A percentile compares a stretch with the other conserved stretches of the same genome.
phyloP scores from a whole-genome alignment of 1,140 invertebrate species.

The Caenorhabditis latens region DNA sequence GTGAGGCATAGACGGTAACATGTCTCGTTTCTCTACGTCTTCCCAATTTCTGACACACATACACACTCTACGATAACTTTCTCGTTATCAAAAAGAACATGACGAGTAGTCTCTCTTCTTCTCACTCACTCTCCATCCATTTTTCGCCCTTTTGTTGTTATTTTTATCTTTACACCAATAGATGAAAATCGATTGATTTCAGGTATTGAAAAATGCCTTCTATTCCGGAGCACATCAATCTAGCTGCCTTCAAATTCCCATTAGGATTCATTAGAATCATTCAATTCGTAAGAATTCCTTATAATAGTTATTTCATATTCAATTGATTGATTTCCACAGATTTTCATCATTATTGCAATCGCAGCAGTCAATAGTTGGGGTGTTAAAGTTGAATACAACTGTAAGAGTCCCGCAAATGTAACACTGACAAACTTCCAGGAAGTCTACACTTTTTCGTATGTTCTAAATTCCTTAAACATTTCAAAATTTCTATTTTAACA shows the following conservation, averaged over 20 bases:
- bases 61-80: background rate
- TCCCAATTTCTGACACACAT: background rate
- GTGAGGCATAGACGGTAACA: constrained; percentile 3
- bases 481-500: background rate
- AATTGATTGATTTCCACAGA: background rate
- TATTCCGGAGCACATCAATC: background rate
- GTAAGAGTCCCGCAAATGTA: background rate
- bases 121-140: background rate
- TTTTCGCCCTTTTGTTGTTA: constrained; percentile 10
- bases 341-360: constrained; percentile 62
- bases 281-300: constrained; percentile 51
- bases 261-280: constrained; percentile 60
- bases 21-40: constrained; percentile 17
- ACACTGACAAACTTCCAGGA: background rate
- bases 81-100: constrained; percentile 50
- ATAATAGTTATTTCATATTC: background rate
- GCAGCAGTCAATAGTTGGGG: constrained; percentile 60
- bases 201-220: constrained; percentile 44
- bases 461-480: background rate
- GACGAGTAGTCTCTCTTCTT: background rate
- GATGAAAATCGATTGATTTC: constrained; percentile 25
- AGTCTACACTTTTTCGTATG: constrained; percentile 57
- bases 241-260: constrained; percentile 61
- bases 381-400: constrained; percentile 15
- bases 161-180: background rate